These are phyloP conservation scores for Syndactyla subalaris DNA, from an alignment of 2,797 vertebrate genomes.

Conservation along the genomic window DNA sequence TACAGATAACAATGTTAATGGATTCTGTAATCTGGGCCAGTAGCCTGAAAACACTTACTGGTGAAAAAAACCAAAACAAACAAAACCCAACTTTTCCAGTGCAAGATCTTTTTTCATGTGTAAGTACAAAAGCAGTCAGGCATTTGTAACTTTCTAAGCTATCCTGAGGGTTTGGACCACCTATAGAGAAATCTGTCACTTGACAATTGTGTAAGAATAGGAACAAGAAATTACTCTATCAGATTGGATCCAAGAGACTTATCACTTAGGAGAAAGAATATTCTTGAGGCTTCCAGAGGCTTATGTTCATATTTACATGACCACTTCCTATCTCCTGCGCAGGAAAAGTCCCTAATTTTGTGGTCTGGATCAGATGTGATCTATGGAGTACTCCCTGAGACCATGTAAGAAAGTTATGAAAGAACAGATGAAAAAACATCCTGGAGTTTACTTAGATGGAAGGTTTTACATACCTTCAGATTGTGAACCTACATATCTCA, in stretches of 20 bases:
- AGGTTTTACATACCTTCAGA: neutral
- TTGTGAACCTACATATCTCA: neutral
- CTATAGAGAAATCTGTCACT: neutral
- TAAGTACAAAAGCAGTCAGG: neutral
- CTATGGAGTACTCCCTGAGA: neutral
- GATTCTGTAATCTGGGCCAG: neutral
- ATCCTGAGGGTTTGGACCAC: neutral
- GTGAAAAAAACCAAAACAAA: neutral
- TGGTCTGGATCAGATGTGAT: neutral
- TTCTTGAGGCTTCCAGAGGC: neutral
- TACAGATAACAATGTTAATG: neutral
- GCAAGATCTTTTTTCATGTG: neutral
- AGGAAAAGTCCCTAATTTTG: neutral
- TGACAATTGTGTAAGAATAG: neutral
- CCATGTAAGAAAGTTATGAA: neutral
- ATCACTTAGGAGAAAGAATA: neutral
- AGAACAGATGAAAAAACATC: neutral
- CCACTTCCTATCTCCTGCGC: neutral
- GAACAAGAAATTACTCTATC: neutral
- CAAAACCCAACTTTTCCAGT: neutral
- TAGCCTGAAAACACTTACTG: neutral
- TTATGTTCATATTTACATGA: neutral
- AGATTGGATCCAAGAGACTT: neutral
- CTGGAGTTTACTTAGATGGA: neutral
- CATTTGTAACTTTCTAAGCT: neutral